A percentile compares a stretch with the other conserved stretches of the same genome.
phyloP scores from a whole-genome alignment of 1,140 invertebrate genomes.

The Coptotermes formosanus region DNA sequence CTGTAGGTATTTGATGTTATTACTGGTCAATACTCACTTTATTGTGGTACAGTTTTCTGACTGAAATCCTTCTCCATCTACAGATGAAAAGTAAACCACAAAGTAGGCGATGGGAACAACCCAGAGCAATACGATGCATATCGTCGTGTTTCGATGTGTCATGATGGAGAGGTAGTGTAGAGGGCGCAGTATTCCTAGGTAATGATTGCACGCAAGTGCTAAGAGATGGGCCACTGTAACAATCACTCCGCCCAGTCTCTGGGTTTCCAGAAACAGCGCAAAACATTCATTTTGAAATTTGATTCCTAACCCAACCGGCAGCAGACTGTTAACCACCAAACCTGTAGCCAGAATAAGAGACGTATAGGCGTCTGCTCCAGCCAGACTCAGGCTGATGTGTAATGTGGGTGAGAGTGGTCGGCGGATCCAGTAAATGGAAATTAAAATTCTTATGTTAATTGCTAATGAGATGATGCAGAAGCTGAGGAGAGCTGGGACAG shows the following conservation, averaged over 20 bases:
- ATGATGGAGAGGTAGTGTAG: constrained; percentile 61
- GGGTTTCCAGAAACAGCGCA: constrained; percentile 50
- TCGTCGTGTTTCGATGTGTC: constrained; percentile 49
- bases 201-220: constrained; percentile 67
- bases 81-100: constrained; percentile 52
- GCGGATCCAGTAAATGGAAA: constrained; percentile 54
- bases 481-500: constrained; percentile 45
- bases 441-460: constrained; percentile 54
- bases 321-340: constrained; percentile 56
- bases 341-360: constrained; percentile 52
- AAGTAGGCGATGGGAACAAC: constrained; percentile 52
- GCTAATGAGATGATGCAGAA: constrained; percentile 52
- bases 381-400: constrained; percentile 59
- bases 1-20: too few species aligned
- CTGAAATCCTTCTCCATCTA: constrained; percentile 51
- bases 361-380: constrained; percentile 58
- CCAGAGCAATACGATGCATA: constrained; percentile 56
- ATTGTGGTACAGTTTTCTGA: constrained; percentile 36
- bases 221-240: constrained; percentile 64
- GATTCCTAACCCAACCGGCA: constrained; percentile 38
- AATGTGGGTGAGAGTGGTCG: constrained; percentile 57
- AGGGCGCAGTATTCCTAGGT: constrained; percentile 61
- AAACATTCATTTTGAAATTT: constrained; percentile 41
- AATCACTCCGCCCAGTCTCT: constrained; percentile 55
- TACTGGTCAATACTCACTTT: background rate